Conservation (phyloP, 2,888 invertebrate genomes). For the Dromius quadrimaculatus region DNA sequence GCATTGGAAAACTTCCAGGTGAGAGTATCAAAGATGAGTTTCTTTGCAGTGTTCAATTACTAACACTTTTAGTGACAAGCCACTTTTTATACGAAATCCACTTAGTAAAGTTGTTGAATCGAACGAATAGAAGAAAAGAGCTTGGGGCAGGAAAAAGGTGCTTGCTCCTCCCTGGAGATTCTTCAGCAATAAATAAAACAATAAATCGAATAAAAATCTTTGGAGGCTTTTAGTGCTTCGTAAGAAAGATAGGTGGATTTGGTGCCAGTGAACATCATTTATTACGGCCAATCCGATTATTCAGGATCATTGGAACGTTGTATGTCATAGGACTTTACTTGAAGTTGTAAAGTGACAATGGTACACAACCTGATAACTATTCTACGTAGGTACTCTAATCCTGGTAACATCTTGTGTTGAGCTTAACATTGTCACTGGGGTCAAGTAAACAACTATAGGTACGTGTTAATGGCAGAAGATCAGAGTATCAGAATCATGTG, state of each 20-base stretch:
- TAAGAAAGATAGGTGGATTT: constrained; percentile 11
- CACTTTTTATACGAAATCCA: constrained; percentile 24
- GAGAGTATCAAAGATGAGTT: constrained; percentile 8
- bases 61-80: not conserved
- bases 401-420: too few relatives aligned
- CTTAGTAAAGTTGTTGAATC: constrained; percentile 27
- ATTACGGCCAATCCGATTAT: constrained; percentile 33
- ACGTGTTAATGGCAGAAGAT: constrained; percentile 18
- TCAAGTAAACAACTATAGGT: too few relatives aligned
- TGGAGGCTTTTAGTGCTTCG: constrained; percentile 11
- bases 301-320: not conserved
- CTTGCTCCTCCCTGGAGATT: constrained; percentile 37
- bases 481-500: constrained; percentile 5
- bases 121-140: constrained; percentile 21
- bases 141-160: constrained; percentile 9
- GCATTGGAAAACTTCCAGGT: not conserved
- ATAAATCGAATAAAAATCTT: constrained; percentile 44
- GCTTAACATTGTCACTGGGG: too few relatives aligned
- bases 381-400: too few relatives aligned
- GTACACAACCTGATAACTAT: too few relatives aligned
- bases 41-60: constrained; percentile 15
- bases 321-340: not conserved
- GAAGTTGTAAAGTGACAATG: too few relatives aligned
- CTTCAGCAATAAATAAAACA: constrained; percentile 39
- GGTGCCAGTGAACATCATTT: constrained; percentile 18